Evolutionary conservation across 2,797 vertebrate species (phyloP).

Genomic region (Micromesistius poutassou): DNA sequence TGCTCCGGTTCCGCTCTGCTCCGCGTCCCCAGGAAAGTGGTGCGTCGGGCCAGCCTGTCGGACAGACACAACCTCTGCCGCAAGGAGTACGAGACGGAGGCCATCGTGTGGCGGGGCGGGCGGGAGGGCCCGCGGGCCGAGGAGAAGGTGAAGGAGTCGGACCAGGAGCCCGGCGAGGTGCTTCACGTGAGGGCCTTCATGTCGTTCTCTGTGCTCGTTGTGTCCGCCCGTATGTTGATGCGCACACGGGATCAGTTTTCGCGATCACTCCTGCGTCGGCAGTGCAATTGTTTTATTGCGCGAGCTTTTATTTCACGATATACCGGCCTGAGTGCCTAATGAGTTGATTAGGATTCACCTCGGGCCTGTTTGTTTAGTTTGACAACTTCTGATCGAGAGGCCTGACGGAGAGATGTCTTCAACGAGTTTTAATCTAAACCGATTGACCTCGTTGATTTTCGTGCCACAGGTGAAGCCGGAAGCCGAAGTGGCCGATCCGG

Average conservation of each 20-base stretch:
- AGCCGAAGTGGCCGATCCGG: constrained; percentile 53
- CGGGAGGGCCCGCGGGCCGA: constrained; percentile 77
- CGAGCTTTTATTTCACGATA: background rate
- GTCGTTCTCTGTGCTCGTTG: background rate
- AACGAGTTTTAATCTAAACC: background rate
- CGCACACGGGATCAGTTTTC: too few species aligned
- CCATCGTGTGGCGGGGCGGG: constrained; percentile 92
- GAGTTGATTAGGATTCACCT: background rate
- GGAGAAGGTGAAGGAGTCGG: constrained; percentile 80
- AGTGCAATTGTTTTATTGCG: background rate
- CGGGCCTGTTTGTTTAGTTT: too few species aligned
- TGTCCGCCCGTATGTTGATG: background rate
- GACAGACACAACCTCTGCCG: constrained; percentile 93
- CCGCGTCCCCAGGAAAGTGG: constrained; percentile 83
- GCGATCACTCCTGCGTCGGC: background rate
- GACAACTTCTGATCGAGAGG: constrained; percentile 7
- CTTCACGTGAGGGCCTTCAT: constrained; percentile 58
- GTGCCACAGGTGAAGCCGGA: constrained; percentile 72
- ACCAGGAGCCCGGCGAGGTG: constrained; percentile 84
- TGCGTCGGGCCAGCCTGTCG: constrained; percentile 91
- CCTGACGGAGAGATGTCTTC: constrained; percentile 19
- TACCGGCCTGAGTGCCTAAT: background rate
- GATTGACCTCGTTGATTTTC: constrained; percentile 19
- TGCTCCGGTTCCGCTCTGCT: too few species aligned
- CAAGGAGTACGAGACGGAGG: constrained; percentile 95